Conservation (phyloP, 2,797 vertebrate genomes). For the Bradypus variegatus region DNA sequence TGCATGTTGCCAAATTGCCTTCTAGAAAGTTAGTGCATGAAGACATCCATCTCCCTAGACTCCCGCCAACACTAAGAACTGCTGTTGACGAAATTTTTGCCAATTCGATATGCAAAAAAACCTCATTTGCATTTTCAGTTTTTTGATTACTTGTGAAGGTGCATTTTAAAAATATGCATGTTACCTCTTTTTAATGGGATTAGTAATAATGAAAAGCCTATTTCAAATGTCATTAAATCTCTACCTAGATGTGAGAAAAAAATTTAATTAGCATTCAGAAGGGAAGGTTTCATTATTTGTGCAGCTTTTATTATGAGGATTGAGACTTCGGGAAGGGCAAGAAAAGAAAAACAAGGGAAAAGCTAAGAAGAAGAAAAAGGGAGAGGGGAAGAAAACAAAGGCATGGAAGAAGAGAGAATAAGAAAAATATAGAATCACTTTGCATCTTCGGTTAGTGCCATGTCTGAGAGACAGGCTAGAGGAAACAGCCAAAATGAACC, state of each 20-base stretch:
- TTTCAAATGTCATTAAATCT: constrained; percentile 38
- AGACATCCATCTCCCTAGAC: neutral
- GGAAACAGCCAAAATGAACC: fast-evolving
- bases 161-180: neutral
- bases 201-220: constrained; percentile 52
- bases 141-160: constrained; percentile 40
- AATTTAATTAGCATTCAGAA: neutral
- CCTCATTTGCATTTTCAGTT: constrained; percentile 44
- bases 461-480: neutral
- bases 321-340: neutral
- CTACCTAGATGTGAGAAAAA: neutral
- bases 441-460: neutral
- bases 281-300: neutral
- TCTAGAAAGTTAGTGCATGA: neutral
- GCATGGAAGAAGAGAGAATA: neutral
- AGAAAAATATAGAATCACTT: too few relatives aligned
- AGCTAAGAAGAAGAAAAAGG: neutral
- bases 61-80: neutral
- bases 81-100: constrained; percentile 36
- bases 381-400: neutral
- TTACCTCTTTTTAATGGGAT: constrained; percentile 17
- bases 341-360: neutral
- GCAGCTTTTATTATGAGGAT: constrained; percentile 16
- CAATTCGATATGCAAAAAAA: neutral
- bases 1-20: neutral